Evolutionary conservation across 2,888 invertebrate genomes (phyloP).

Genomic region (Ormyrus pomaceus): DNA sequence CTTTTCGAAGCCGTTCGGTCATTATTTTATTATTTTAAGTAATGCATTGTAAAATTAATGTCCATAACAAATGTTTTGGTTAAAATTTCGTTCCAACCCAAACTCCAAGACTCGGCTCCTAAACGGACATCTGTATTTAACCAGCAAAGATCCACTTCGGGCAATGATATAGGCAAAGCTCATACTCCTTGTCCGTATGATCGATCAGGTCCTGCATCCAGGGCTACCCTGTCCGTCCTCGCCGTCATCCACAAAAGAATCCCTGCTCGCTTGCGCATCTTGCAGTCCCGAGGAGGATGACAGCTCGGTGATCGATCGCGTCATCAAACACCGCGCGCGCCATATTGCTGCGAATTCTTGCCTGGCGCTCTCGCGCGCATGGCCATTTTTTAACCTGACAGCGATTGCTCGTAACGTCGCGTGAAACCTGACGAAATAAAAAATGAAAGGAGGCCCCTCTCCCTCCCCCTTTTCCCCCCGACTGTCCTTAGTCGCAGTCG

Average conservation of each 20-base stretch:
- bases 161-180: too few relatives aligned
- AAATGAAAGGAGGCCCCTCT: neutral
- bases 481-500: neutral
- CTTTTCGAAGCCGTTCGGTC: too few relatives aligned
- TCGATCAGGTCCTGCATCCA: too few relatives aligned
- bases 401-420: constrained; percentile 41
- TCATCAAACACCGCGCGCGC: constrained; percentile 56
- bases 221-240: too few relatives aligned
- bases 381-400: constrained; percentile 29
- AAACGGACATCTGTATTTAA: too few relatives aligned
- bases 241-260: neutral
- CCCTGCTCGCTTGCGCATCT: neutral
- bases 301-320: constrained; percentile 57
- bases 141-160: too few relatives aligned
- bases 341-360: constrained; percentile 57
- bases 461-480: neutral
- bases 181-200: too few relatives aligned
- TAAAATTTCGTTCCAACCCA: too few relatives aligned
- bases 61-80: too few relatives aligned
- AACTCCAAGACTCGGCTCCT: too few relatives aligned
- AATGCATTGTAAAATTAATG: too few relatives aligned
- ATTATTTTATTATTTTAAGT: too few relatives aligned
- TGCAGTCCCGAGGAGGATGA: constrained; percentile 21
- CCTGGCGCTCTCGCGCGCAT: constrained; percentile 20
- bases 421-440: constrained; percentile 30